Base-by-base conservation (phyloP, 2,888 invertebrate species). In the Drosophila yooni region DNA sequence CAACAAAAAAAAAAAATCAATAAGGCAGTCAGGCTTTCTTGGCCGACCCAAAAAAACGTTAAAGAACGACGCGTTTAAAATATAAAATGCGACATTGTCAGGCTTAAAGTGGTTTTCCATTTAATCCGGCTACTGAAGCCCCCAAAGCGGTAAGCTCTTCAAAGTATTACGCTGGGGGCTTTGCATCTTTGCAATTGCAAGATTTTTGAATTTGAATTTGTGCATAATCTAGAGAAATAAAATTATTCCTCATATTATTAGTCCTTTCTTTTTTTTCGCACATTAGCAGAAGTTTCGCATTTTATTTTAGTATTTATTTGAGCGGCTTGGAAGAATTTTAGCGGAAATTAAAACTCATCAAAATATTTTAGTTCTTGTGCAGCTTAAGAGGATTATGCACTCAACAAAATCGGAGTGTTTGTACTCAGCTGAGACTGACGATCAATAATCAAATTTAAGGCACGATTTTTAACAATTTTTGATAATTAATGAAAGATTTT, bases 321-420 rank as follows among this genome's bases (percentile, higher is more conserved):
- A 61, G 60, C 53, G 52, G 52, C 60, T 63, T 50, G 59, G 56
- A 52, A 53, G 29, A 54, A 54, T 10, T 50, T 51, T 21, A 38
- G 15, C 13, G 25, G 27, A 54, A 50, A 64, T 81, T 81, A 64
- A 81, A 76, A 72, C 74, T 72, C 88, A 84, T 82, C 73, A 74
- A 89, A 82, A 79, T 88, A 77, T 83, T 71, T 66, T 66, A 79
- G 82, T 77, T 74, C 64, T 52, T 69, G 63, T 40, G 62, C 58
- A 60, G 57, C 61, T 68, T 5, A 15, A 18, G 3, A 21, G 21
- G 21, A 13, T 3, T n/a, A 8, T 25, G 15, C 27, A 38, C 56
- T 38, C 4, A 56, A n/a, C 27, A 3, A 18, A 54, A 33, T 5
- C 11, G 11, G 0, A 0, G 5, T 2, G 21, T 21, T 2, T 5